These are phyloP conservation scores for Caerostris darwini DNA, from an alignment of 1,140 invertebrate species.

Conservation along the genomic window DNA sequence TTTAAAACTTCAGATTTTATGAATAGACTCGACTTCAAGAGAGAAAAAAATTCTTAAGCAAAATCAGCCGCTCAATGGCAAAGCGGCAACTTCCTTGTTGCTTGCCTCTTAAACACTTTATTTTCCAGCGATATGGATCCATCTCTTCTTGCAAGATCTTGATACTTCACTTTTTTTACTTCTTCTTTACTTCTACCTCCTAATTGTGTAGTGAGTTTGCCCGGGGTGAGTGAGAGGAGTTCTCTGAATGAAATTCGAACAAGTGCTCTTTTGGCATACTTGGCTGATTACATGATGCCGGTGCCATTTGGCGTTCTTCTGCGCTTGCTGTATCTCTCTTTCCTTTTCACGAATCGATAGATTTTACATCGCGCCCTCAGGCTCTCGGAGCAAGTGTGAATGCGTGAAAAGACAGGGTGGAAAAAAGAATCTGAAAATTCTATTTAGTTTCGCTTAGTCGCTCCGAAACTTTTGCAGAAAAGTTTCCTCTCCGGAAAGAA, in stretches of 20 bases:
- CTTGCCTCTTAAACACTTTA: background rate
- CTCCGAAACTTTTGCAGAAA: background rate
- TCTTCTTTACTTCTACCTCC: background rate
- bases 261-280: slow-evolving; percentile 35
- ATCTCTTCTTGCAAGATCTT: background rate
- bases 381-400: slow-evolving; percentile 42
- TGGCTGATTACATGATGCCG: slow-evolving; percentile 22
- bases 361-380: slow-evolving; percentile 20
- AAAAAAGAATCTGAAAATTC: slow-evolving; percentile 46
- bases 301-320: slow-evolving; percentile 11
- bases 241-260: background rate
- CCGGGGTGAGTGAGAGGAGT: background rate
- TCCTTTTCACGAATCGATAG: slow-evolving; percentile 31
- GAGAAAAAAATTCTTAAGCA: no score
- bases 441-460: slow-evolving; percentile 39
- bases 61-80: no score
- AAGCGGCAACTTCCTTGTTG: background rate
- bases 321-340: background rate
- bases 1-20: no score
- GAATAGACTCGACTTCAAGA: no score
- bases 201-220: slow-evolving; percentile 21
- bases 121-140: background rate
- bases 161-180: slow-evolving; percentile 13
- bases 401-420: background rate
- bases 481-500: background rate